phyloP scores from a whole-genome alignment of 2,113 vertebrate genomes.

The Cheirogaleus medius region DNA sequence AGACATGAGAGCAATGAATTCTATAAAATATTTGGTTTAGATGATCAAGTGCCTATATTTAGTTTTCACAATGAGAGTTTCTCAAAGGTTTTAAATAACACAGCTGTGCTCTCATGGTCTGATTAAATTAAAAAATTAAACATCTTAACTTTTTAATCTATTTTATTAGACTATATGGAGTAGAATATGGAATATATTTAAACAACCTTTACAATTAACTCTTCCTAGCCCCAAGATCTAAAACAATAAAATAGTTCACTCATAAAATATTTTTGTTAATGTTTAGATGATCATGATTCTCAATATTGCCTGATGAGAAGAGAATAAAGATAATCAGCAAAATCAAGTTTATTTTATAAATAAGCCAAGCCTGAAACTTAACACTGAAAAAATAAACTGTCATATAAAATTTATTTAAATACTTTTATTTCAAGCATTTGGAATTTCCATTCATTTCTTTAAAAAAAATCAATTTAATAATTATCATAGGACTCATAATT shows the following conservation, averaged over 20 bases:
- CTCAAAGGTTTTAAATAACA: neutral
- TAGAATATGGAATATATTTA: constrained; percentile 11
- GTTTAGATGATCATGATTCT: constrained; percentile 22
- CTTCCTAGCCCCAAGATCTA: neutral
- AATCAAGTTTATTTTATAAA: neutral
- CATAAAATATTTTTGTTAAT: constrained; percentile 17
- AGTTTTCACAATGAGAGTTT: constrained; percentile 18
- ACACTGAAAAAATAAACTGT: neutral
- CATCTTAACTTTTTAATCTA: constrained; percentile 16
- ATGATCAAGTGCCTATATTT: neutral
- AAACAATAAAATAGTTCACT: neutral
- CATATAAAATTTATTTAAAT: neutral
- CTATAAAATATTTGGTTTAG: neutral
- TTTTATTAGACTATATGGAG: neutral
- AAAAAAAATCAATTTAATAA: neutral
- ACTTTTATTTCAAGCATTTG: constrained; percentile 20
- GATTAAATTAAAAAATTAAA: constrained; percentile 5
- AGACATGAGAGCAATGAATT: neutral
- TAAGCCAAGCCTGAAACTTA: neutral
- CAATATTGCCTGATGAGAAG: neutral
- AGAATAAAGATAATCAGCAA: neutral
- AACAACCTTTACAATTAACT: constrained; percentile 30
- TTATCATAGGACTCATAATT: neutral
- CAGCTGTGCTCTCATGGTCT: neutral
- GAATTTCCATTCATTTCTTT: constrained; percentile 1